Percentiles rank a stretch among this genome's conserved stretches.
These are phyloP conservation scores for Propithecus perrieri DNA, from an alignment of 2,797 vertebrate genomes.

Conservation along the genomic window DNA sequence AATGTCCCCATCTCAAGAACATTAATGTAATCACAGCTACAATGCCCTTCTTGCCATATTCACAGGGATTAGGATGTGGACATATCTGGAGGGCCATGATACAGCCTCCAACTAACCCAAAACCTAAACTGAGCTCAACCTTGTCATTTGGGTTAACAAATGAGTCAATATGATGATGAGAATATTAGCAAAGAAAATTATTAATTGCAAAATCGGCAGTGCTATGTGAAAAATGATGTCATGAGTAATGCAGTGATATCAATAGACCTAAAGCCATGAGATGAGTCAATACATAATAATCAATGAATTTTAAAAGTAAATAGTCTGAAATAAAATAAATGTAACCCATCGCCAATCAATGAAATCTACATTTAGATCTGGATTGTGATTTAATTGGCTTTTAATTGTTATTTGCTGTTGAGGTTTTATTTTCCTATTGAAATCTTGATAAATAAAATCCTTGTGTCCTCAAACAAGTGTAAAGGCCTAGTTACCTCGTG, in stretches of 20 bases:
- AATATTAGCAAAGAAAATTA: background rate
- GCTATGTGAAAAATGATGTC: slow-evolving; percentile 81
- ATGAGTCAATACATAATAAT: background rate
- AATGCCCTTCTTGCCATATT: background rate
- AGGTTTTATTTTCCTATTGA: background rate
- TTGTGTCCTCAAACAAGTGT: background rate
- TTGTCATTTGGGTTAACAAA: background rate
- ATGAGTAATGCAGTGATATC: background rate
- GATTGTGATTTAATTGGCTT: background rate
- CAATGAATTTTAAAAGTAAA: background rate
- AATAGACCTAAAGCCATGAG: background rate
- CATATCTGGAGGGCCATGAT: too few relatives aligned
- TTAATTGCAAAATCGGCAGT: background rate
- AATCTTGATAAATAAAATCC: background rate
- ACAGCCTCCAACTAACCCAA: background rate
- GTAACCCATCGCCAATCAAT: background rate
- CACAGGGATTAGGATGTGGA: rapidly evolving
- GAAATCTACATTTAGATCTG: background rate
- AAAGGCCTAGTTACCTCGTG: background rate
- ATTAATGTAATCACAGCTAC: background rate
- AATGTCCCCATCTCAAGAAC: background rate
- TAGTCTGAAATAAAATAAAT: background rate
- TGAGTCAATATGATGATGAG: background rate
- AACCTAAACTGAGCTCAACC: background rate
- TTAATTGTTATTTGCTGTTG: background rate